Conservation (phyloP, 2,113 vertebrate species). For the Oceanodroma tethys region DNA sequence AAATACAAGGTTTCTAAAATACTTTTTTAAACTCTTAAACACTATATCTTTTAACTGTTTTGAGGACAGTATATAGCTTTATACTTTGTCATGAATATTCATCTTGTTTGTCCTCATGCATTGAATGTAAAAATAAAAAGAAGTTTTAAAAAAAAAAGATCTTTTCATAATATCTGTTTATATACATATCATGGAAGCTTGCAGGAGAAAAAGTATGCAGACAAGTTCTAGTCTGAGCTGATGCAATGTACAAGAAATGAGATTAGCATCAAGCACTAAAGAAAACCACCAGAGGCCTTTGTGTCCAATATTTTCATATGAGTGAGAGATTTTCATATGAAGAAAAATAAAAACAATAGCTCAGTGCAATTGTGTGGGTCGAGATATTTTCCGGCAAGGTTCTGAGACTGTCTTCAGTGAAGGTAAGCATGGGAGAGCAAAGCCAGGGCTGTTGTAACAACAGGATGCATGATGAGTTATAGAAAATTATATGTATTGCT, state of each 20-base stretch:
- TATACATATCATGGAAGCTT: not conserved
- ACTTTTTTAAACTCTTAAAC: conserved; percentile 12
- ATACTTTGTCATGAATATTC: not conserved
- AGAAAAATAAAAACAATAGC: not conserved
- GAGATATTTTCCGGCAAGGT: not conserved
- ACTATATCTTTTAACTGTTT: not conserved
- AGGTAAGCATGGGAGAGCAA: not conserved
- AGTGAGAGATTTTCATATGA: not conserved
- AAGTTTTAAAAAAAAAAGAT: not conserved
- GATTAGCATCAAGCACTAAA: not conserved
- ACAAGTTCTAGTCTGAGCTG: not conserved
- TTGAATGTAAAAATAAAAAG: conserved; percentile 56
- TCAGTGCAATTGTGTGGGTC: not conserved
- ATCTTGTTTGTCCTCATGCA: conserved; percentile 2
- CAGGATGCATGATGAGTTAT: not conserved
- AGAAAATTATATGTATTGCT: not conserved
- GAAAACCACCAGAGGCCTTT: not conserved
- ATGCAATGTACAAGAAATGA: not conserved
- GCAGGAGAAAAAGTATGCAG: not conserved
- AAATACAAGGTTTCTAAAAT: conserved; percentile 11
- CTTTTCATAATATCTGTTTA: not conserved
- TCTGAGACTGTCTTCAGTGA: not conserved
- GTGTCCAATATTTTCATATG: not conserved
- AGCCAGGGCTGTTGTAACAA: not conserved
- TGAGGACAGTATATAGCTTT: not conserved